Conservation (phyloP, 2,797 vertebrate species). For the Tenualosa thibaudeaui region DNA sequence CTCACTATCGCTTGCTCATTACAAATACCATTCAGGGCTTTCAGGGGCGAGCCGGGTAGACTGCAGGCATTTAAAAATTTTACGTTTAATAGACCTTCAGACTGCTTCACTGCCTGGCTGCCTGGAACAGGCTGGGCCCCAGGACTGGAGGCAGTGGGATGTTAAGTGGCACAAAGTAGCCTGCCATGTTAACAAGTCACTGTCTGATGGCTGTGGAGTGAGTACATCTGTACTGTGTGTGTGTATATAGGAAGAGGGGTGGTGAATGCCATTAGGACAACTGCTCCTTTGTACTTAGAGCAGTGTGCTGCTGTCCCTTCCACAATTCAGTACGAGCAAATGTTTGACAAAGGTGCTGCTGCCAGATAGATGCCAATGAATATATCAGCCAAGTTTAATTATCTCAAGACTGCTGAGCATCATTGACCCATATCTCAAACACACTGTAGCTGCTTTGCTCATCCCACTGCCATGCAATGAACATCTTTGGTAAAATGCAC, state of each 20-base stretch:
- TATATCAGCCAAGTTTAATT: slow-evolving; percentile 51
- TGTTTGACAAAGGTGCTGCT: slow-evolving; percentile 73
- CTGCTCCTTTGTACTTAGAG: slow-evolving; percentile 30
- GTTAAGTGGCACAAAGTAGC: slow-evolving; percentile 24
- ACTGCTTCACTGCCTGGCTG: neutral
- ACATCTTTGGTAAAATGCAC: neutral
- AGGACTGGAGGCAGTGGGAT: slow-evolving; percentile 14
- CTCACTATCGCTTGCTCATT: slow-evolving; percentile 49
- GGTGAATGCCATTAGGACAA: neutral
- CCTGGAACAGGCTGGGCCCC: neutral
- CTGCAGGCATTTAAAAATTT: slow-evolving; percentile 4
- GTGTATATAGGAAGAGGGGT: neutral
- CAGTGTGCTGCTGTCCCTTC: slow-evolving; percentile 36
- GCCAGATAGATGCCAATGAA: slow-evolving; percentile 66
- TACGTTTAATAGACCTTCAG: slow-evolving; percentile 17
- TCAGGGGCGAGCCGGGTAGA: slow-evolving; percentile 30
- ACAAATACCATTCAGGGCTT: slow-evolving; percentile 47
- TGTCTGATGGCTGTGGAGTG: slow-evolving; percentile 3
- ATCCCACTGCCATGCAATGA: neutral
- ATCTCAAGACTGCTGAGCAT: slow-evolving; percentile 53
- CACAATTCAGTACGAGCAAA: slow-evolving; percentile 58
- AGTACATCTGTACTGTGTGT: slow-evolving; percentile 4
- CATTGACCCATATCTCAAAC: slow-evolving; percentile 39
- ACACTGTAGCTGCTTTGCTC: neutral
- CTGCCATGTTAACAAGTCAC: slow-evolving; percentile 24